These are phyloP conservation scores for Pteropus alecto DNA, from an alignment of 2,113 vertebrate genomes.

Conservation along the genomic window DNA sequence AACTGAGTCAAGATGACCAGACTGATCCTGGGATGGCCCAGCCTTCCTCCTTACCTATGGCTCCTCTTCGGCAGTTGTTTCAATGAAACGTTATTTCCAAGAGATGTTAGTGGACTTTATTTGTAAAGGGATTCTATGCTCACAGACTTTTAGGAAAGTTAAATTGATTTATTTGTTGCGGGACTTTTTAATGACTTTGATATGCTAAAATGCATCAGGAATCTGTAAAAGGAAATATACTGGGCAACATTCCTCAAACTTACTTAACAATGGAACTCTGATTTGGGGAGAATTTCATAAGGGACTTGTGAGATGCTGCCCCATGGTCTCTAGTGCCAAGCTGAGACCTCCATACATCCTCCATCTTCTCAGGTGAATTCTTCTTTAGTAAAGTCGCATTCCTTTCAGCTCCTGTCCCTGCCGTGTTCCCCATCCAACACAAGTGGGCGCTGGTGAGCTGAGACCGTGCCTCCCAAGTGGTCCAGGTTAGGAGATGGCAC, in stretches of 20 bases:
- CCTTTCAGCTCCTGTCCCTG: background rate
- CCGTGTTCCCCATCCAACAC: background rate
- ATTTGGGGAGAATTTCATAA: background rate
- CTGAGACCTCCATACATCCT: background rate
- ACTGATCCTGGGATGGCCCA: background rate
- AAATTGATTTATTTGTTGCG: background rate
- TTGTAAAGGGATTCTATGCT: background rate
- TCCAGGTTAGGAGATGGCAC: background rate
- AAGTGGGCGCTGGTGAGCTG: background rate
- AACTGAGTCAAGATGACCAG: background rate
- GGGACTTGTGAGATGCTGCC: background rate
- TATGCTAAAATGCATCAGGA: background rate
- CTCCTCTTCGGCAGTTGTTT: background rate
- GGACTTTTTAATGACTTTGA: background rate
- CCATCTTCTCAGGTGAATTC: background rate
- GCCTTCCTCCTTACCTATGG: background rate
- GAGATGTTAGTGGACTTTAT: background rate
- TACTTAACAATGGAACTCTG: background rate
- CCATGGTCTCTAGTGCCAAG: background rate
- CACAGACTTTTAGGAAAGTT: background rate
- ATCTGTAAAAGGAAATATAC: background rate
- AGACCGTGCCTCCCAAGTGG: accelerated
- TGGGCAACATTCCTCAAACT: background rate
- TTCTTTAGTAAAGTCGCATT: background rate
- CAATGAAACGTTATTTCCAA: background rate